Evolutionary conservation across 2,113 vertebrate genomes (phyloP).

Genomic region (Dicentrarchus labrax): DNA sequence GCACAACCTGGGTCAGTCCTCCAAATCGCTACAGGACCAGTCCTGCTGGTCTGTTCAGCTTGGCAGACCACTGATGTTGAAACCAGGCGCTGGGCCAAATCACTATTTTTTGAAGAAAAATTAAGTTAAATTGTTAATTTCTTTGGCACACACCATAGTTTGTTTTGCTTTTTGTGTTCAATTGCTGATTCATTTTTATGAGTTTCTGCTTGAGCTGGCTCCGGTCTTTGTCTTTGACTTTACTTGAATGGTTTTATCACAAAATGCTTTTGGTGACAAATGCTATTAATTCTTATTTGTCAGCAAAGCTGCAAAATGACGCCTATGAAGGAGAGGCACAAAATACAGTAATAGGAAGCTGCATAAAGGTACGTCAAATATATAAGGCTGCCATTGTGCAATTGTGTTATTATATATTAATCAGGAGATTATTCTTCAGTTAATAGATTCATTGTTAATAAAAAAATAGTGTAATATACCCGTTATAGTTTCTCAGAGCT

Average conservation of each 20-base stretch:
- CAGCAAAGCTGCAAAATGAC: not conserved
- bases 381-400: not conserved
- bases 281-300: not conserved
- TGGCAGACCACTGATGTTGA: slow-evolving; percentile 2
- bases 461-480: too few relatives aligned
- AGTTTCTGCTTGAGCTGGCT: slow-evolving; percentile 1
- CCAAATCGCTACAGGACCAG: not conserved
- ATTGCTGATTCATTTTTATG: slow-evolving; percentile 7
- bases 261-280: not conserved
- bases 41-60: slow-evolving; percentile 1
- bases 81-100: slow-evolving; percentile 10
- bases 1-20: slow-evolving; percentile 8
- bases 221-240: not conserved
- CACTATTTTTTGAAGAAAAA: not conserved
- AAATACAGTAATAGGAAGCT: not conserved
- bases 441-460: not conserved
- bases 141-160: not conserved
- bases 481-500: too few relatives aligned
- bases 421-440: not conserved
- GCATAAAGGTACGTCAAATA: not conserved
- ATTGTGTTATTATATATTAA: not conserved
- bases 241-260: not conserved
- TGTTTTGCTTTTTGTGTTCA: not conserved
- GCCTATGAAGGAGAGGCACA: not conserved
- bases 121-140: slow-evolving; percentile 31